Base-by-base conservation (phyloP, 2,113 vertebrate species). In the Atherinomorus stipes region DNA sequence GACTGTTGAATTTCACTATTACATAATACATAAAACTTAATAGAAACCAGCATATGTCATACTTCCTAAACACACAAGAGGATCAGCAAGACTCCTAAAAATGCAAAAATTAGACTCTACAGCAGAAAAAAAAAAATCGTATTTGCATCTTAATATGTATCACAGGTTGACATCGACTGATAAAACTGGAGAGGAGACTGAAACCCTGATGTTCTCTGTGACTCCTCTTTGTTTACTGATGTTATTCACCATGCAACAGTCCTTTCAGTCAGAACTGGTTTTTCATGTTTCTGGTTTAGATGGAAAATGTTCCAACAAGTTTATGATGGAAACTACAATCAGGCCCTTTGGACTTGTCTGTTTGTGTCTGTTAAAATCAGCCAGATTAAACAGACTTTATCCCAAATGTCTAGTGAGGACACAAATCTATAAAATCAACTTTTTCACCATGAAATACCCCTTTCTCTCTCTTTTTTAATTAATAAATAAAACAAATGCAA, bases 261-360 rank as follows among this genome's bases (percentile, higher is more conserved):
- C 26, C 53, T 3, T 40, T 21, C 47, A 22, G 58, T 15, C 60
- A 71, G 19, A 87, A 87, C 90, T n/a, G 59, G 84, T 88, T 87
- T 40, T 50, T 2, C 82, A 0, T 34, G 90, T 84, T 80, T 57
- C 25, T 52, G 53, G 4, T 61, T 31, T n/a, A 13, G 4, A 16
- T 2, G 37, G 2, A 12, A 45, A 38, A 0, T 12, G 34, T 7
- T 59, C 25, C 12, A 42, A 58, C 9, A 18, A 8, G 23, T 25
- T 61, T 71, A 49, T 38, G 49, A 50, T 37, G 25, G 56, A 56
- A 71, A 64, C 11, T 45, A 8, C 6, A 19, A 42, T 59, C 6
- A 28, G 1, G 8, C 0, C 11, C 57, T 26, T 52, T 6, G 2
- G 16, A 31, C 42, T 8, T 53, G 38, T 15, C 37, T 40, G 8